Base-by-base conservation (phyloP, 2,113 vertebrate species). In the Ardeotis arabs region DNA sequence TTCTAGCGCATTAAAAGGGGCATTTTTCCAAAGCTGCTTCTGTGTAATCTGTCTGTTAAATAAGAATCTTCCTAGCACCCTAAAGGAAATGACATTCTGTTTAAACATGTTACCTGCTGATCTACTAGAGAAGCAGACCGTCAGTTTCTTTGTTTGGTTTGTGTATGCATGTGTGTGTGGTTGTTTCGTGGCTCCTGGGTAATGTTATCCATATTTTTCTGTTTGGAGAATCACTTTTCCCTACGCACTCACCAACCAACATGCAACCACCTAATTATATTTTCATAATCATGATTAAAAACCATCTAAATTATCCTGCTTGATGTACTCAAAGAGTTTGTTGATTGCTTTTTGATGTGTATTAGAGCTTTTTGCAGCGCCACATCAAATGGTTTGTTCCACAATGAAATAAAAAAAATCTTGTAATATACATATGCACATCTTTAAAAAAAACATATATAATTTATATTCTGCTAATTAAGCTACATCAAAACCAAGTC, bases 261-360 rank as follows among this genome's bases (percentile, higher is more conserved):
- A 96, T 96, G 96, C 98, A 98, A 98, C 96, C 95, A 97, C 97
- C 97, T 98, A 98, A 98, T 98, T 98, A 98, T 97, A 97, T 96
- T 98, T 98, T 98, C 95, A 98, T 97, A 98, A 98, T 97, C 96
- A 93, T 97, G 97, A 98, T 98, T 97, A 97, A 98, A 98, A 98
- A 96, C 96, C 96, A 97, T 96, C 96, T 97, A 97, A 98, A 98
- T 98, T 96, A 98, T 96, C 98, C 95, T 97, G 84, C 96, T 97
- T 97, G 97, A 98, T 96, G 96, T 97, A 97, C 95, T 98, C 98
- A 97, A 97, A 97, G 96, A 97, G 97, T 98, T 98, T 97, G 97
- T 97, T 98, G 98, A 98, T 98, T 97, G 98, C 96, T 98, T 98
- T 98, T 98, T 98, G 97, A 97, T 98, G 95, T 97, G 86, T 97